phyloP scores from a whole-genome alignment of 2,888 invertebrate genomes.

The Criorhina ranunculi region DNA sequence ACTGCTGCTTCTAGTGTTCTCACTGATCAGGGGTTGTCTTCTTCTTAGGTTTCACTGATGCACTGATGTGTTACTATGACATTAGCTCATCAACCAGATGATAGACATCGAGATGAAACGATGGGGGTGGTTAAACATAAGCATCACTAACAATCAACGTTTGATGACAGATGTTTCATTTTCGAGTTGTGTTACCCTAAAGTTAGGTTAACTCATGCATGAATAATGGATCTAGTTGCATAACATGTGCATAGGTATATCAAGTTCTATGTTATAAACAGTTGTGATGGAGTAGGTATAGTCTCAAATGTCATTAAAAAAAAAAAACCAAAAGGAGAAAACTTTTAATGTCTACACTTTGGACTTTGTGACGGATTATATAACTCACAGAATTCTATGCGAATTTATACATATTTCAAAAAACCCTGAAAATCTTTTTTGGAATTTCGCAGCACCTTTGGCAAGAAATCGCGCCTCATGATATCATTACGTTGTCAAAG shows the following conservation, averaged over 20 bases:
- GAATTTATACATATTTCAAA: no score
- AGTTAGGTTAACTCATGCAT: conserved; percentile 43
- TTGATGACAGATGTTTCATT: conserved; percentile 64
- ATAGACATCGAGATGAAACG: conserved; percentile 37
- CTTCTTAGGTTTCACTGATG: conserved; percentile 64
- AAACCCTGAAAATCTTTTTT: no score
- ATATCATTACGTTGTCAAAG: no score
- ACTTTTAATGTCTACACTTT: no score
- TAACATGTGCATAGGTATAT: conserved; percentile 1
- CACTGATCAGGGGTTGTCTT: background rate
- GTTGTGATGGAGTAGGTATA: no score
- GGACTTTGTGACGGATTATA: no score
- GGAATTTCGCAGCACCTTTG: no score
- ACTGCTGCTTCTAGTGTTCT: conserved; percentile 18
- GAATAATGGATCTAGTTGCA: conserved; percentile 62
- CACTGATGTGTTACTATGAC: conserved; percentile 68
- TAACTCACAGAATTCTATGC: no score
- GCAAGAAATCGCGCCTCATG: no score
- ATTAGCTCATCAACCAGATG: conserved; percentile 69
- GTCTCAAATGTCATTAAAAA: no score
- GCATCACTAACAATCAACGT: conserved; percentile 43
- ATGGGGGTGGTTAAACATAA: conserved; percentile 55
- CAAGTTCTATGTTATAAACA: no score
- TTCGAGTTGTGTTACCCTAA: conserved; percentile 23
- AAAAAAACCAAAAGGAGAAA: no score